A percentile compares a stretch with the other conserved stretches of the same genome.
phyloP scores from a whole-genome alignment of 2,113 vertebrate genomes.

The Pterophyllum scalare region DNA sequence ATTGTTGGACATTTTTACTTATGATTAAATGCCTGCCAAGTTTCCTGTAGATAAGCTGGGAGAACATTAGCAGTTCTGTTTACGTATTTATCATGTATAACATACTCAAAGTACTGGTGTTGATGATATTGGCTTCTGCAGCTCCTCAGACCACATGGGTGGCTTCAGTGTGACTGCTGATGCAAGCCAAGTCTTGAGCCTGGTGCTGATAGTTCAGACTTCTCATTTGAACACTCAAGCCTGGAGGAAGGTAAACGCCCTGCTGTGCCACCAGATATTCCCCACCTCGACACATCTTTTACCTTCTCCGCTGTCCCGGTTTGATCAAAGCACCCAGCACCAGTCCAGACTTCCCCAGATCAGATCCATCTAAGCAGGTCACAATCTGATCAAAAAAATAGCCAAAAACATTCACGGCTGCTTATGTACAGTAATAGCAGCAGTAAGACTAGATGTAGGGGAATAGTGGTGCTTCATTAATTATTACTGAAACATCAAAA shows the following conservation, averaged over 20 bases:
- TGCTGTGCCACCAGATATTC: constrained; percentile 42
- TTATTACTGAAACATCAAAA: constrained; percentile 50
- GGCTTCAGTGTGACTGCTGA: constrained; percentile 51
- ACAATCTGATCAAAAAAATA: constrained; percentile 13
- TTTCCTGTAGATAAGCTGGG: not conserved
- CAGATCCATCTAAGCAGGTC: constrained; percentile 13
- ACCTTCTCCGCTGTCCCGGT: constrained; percentile 35
- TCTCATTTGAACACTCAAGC: constrained; percentile 46
- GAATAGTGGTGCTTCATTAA: constrained; percentile 10
- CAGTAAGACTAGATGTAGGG: not conserved
- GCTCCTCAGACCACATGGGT: constrained; percentile 52
- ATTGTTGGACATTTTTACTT: not conserved
- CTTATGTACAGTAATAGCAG: not conserved
- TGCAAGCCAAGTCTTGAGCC: constrained; percentile 64
- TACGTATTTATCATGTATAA: not conserved
- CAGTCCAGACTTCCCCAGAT: constrained; percentile 23
- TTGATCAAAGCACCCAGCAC: constrained; percentile 52
- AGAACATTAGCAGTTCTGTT: not conserved
- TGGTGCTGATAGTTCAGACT: constrained; percentile 40
- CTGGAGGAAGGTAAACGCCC: constrained; percentile 48
- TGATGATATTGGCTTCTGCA: constrained; percentile 22
- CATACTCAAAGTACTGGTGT: not conserved
- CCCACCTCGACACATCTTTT: constrained; percentile 31
- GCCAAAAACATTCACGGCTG: not conserved
- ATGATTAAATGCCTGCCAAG: not conserved